phyloP scores from a whole-genome alignment of 2,888 invertebrate genomes.

The Latheticus oryzae region DNA sequence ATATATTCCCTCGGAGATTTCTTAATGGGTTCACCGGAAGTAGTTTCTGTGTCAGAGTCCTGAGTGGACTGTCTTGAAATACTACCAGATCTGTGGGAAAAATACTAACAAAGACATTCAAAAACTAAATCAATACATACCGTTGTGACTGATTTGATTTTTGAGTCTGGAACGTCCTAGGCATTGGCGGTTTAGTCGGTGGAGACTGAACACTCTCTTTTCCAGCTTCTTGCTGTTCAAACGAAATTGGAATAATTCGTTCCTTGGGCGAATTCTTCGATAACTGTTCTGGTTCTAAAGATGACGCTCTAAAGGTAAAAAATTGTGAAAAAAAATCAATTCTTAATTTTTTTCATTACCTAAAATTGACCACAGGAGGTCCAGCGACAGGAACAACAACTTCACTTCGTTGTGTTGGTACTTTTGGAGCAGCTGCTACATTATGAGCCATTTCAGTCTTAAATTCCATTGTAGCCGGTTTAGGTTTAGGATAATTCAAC shows the following conservation, averaged over 20 bases:
- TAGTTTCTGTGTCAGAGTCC: slow-evolving; percentile 78
- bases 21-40: slow-evolving; percentile 78
- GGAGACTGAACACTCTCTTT: slow-evolving; percentile 59
- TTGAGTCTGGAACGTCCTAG: slow-evolving; percentile 66
- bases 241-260: slow-evolving; percentile 75
- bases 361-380: slow-evolving; percentile 50
- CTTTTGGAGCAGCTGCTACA: slow-evolving; percentile 64
- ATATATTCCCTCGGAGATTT: slow-evolving; percentile 92
- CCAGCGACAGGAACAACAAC: slow-evolving; percentile 70
- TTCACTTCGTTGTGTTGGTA: slow-evolving; percentile 68
- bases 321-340: not conserved
- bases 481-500: slow-evolving; percentile 67
- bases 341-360: too few relatives aligned
- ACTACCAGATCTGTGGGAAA: slow-evolving; percentile 58
- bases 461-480: slow-evolving; percentile 67
- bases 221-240: slow-evolving; percentile 62
- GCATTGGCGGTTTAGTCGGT: slow-evolving; percentile 65
- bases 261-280: slow-evolving; percentile 67
- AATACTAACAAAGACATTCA: slow-evolving; percentile 1
- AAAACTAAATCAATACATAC: slow-evolving; percentile 44
- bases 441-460: slow-evolving; percentile 74
- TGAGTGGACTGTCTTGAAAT: slow-evolving; percentile 75
- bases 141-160: slow-evolving; percentile 65
- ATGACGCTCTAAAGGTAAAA: slow-evolving; percentile 65
- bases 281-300: slow-evolving; percentile 68